Conservation (phyloP, 2,888 invertebrate species). For the Elmis aenea region DNA sequence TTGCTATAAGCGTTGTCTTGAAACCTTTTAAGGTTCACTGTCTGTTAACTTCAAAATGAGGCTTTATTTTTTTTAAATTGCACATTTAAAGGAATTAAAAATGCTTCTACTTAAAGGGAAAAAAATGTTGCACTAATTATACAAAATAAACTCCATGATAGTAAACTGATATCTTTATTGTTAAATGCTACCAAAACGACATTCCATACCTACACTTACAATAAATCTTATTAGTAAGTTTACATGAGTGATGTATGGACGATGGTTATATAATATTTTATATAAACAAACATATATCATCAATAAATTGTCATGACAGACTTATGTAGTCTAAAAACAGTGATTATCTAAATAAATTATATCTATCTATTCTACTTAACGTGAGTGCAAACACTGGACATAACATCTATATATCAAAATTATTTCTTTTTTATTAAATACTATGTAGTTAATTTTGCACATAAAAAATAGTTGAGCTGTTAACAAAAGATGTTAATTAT, state of each 20-base stretch:
- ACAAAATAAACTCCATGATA: too few species aligned
- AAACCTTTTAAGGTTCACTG: too few species aligned
- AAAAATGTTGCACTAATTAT: too few species aligned
- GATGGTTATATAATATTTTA: constrained; percentile 17
- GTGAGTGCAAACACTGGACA: constrained; percentile 13
- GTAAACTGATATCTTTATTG: constrained; percentile 29
- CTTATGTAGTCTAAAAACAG: constrained; percentile 1
- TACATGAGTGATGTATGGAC: constrained; percentile 32
- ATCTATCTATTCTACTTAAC: constrained; percentile 5
- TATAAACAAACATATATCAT: background rate
- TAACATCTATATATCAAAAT: constrained; percentile 11
- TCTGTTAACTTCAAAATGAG: too few species aligned
- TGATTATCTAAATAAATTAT: constrained; percentile 9
- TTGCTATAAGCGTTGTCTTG: too few species aligned
- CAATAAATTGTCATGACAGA: background rate
- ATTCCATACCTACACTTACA: constrained; percentile 34
- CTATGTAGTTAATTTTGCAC: background rate
- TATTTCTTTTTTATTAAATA: constrained; percentile 1
- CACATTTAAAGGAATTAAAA: too few species aligned
- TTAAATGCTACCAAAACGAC: constrained; percentile 37
- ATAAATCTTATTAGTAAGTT: constrained; percentile 35
- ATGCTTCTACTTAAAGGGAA: too few species aligned
- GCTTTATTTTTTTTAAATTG: too few species aligned
- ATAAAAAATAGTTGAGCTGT: background rate
- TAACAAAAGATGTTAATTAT: background rate